Conservation (phyloP, 2,113 vertebrate species). For the Cynocephalus volans region DNA sequence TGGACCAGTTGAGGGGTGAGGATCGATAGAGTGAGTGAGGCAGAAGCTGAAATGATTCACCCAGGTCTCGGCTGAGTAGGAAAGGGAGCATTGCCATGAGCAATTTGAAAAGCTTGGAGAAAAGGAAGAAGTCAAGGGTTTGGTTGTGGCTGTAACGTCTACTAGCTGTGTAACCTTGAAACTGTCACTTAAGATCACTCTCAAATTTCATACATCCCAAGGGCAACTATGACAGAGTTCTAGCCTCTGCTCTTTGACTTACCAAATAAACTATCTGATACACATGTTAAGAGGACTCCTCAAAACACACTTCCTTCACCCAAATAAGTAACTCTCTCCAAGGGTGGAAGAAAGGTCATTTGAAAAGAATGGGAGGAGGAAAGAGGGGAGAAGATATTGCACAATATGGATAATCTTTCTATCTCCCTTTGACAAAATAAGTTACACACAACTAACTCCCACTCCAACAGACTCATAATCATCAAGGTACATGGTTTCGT, state of each 20-base stretch:
- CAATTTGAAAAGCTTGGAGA: background rate
- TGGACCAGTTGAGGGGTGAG: accelerated
- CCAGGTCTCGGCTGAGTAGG: too few relatives aligned
- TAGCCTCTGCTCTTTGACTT: background rate
- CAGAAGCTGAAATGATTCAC: background rate
- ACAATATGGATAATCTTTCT: background rate
- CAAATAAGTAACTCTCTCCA: background rate
- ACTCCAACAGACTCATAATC: background rate
- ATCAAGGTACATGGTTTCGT: background rate
- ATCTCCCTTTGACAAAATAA: background rate
- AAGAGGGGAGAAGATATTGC: background rate
- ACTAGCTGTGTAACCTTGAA: background rate
- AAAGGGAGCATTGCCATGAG: background rate
- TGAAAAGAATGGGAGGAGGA: background rate
- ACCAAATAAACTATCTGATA: background rate
- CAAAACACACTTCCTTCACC: background rate
- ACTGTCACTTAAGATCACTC: background rate
- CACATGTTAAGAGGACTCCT: background rate
- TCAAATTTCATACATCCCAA: background rate
- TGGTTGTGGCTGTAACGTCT: background rate
- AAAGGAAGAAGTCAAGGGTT: background rate
- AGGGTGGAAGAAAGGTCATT: too few relatives aligned
- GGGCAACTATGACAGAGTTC: background rate
- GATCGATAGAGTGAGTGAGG: background rate
- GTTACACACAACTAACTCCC: background rate